Evolutionary conservation across 2,888 invertebrate species (phyloP).

Genomic region (Morpho deidamia): DNA sequence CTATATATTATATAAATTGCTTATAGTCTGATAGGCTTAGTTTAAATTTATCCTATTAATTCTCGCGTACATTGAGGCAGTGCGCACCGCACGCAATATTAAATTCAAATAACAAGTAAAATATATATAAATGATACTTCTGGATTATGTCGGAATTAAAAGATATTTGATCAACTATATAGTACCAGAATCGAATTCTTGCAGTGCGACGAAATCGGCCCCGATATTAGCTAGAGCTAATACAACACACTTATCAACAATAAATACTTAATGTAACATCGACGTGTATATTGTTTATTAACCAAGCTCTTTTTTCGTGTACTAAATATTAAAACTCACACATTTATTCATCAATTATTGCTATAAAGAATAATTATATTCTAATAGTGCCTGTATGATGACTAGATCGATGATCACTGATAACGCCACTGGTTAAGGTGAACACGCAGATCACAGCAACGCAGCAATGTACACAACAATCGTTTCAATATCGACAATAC

Average conservation of each 20-base stretch:
- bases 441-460: too few relatives aligned
- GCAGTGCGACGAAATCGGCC: too few relatives aligned
- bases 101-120: too few relatives aligned
- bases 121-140: too few relatives aligned
- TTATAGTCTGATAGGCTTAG: background rate
- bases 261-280: constrained; percentile 7
- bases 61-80: background rate
- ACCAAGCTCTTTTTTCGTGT: constrained; percentile 12
- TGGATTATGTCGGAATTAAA: too few relatives aligned
- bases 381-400: background rate
- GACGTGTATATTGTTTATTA: constrained; percentile 1
- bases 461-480: too few relatives aligned
- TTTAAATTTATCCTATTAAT: background rate
- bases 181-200: too few relatives aligned
- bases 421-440: too few relatives aligned
- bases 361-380: constrained; percentile 7
- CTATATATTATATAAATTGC: background rate
- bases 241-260: constrained; percentile 9
- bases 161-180: too few relatives aligned
- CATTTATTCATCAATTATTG: constrained; percentile 20
- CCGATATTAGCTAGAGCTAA: background rate
- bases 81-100: background rate
- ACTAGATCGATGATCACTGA: too few relatives aligned
- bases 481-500: too few relatives aligned
- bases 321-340: constrained; percentile 10